These are phyloP conservation scores for Myanophis thanlyinensis DNA, from an alignment of 2,113 vertebrate species.

Conservation along the genomic window DNA sequence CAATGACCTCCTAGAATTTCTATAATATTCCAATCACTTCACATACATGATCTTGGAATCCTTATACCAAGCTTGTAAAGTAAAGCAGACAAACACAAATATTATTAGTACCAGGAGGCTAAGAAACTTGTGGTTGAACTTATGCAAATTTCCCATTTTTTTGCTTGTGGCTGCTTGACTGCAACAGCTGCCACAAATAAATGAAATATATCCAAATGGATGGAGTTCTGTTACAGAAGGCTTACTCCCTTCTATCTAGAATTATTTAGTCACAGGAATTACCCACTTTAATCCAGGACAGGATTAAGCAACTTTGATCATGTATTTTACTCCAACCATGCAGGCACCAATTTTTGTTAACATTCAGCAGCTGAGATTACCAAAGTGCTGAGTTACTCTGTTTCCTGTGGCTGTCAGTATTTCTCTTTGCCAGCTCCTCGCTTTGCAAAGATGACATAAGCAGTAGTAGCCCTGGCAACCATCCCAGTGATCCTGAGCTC, in stretches of 20 bases:
- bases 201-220: not conserved
- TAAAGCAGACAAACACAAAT: not conserved
- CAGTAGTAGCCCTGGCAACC: slow-evolving; percentile 79
- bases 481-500: slow-evolving; percentile 70
- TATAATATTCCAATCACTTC: not conserved
- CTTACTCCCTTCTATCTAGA: slow-evolving; percentile 8
- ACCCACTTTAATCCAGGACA: slow-evolving; percentile 18
- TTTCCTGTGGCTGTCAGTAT: slow-evolving; percentile 45
- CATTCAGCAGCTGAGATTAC: not conserved
- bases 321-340: not conserved
- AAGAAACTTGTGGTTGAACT: not conserved
- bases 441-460: slow-evolving; percentile 64
- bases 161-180: not conserved
- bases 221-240: not conserved
- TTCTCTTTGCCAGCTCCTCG: slow-evolving; percentile 56
- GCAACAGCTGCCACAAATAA: not conserved
- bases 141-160: not conserved
- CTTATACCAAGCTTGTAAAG: not conserved
- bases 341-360: slow-evolving; percentile 26
- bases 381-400: not conserved
- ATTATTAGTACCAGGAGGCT: not conserved
- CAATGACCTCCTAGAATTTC: not conserved
- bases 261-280: slow-evolving; percentile 30
- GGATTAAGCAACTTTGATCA: slow-evolving; percentile 14
- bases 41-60: not conserved